These are phyloP conservation scores for Micromys minutus DNA, from an alignment of 2,113 vertebrate genomes.

Conservation along the genomic window DNA sequence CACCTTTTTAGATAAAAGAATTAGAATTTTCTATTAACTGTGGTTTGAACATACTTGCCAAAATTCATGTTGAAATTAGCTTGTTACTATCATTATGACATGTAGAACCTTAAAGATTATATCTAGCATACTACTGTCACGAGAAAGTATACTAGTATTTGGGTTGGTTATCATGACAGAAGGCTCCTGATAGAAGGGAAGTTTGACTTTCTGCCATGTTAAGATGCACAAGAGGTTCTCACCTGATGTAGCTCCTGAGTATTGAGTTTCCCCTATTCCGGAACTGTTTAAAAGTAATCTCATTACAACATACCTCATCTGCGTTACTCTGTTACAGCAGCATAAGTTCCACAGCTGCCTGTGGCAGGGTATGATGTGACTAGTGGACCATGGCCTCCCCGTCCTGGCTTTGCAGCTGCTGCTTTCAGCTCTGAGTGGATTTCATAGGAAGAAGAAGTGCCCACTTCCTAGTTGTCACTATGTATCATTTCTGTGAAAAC, in stretches of 20 bases:
- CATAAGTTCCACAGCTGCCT: neutral
- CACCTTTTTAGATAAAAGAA: neutral
- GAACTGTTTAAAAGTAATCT: neutral
- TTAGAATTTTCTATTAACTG: neutral
- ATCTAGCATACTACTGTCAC: neutral
- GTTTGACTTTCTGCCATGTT: neutral
- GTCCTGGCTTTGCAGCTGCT: neutral
- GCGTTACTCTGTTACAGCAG: neutral
- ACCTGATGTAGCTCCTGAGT: neutral
- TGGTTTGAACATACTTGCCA: neutral
- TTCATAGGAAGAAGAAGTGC: neutral
- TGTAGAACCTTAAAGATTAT: neutral
- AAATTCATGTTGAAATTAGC: neutral
- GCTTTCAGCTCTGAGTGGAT: conserved; percentile 43
- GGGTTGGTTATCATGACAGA: neutral
- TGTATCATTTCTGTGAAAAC: neutral
- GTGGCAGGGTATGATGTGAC: neutral
- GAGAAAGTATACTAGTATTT: no score
- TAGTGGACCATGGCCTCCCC: neutral
- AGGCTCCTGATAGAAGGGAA: neutral
- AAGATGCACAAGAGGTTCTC: neutral
- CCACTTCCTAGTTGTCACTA: neutral
- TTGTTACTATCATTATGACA: neutral
- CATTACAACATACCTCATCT: neutral
- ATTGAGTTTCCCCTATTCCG: neutral